Base-by-base conservation (phyloP, 2,888 invertebrate genomes). In the Cheilosia impressa region DNA sequence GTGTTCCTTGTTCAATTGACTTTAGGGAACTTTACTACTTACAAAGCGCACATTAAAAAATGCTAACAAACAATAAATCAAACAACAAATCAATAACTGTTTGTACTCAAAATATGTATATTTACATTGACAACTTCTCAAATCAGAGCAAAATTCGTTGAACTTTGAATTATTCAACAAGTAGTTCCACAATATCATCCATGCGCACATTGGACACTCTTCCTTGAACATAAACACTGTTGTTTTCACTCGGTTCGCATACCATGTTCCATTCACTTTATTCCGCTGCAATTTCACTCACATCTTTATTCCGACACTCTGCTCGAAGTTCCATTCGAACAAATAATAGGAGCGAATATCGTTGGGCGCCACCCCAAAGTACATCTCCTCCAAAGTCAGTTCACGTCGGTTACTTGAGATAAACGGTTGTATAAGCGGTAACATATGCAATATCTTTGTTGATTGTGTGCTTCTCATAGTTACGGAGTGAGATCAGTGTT, bases 321-420 rank as follows among this genome's bases (percentile, higher is more conserved):
- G 57, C 38, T 58, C 13, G 15, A 47, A 38, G 57, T 47, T 50
- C 45, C 41, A 63, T 41, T 66, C 60, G 34, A n/a, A 38, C 38
- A 13, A 38, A 0, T 38, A 31, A 13, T 38, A 38, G 22, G 52
- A 38, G 2, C 9, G 45, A 15, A 15, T 34, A n/a, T 19, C 47
- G 47, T 72, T 73, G 68, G 83, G 78, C 73, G 79, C 83, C 79
- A 84, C 69, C 47, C 69, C 43, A n/a, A 57, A 63, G 69, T 52
- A 15, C 41, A 24, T 41, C 55, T 68, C 57, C 50, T 43, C 22
- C 58, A 9, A 58, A 84, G 53, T 84, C 79, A 84, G 83, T 84
- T 84, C 68, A 58, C 53, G 53, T 75, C 83, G 83, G 79, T 75
- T 73, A 58, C 63, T 73, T 55, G n/a, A 63, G 62, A 63, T 43